Evolutionary conservation across 1,140 invertebrate genomes (phyloP).

Genomic region (Megalopta genalis): DNA sequence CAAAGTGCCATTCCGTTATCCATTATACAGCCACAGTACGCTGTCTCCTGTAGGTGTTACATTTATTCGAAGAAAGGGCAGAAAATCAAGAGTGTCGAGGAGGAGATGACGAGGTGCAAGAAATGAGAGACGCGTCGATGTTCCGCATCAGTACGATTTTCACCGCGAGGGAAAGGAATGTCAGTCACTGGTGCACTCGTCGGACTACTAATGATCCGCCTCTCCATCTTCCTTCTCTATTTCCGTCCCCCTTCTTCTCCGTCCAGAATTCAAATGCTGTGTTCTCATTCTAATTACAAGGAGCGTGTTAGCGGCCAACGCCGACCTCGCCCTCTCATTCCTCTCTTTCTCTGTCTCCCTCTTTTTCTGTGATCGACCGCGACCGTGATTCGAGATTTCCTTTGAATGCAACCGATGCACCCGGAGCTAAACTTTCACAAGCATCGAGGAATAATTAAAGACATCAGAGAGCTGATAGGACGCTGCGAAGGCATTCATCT

Average conservation of each 20-base stretch:
- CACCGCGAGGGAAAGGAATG: constrained; percentile 49
- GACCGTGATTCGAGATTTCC: constrained; percentile 31
- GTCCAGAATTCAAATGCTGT: constrained; percentile 51
- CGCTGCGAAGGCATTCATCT: too few relatives aligned
- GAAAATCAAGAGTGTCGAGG: background rate
- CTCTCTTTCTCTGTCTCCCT: background rate
- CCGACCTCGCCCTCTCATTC: background rate
- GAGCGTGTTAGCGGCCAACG: constrained; percentile 31
- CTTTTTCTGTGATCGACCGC: background rate
- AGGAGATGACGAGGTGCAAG: background rate
- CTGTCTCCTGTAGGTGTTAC: too few relatives aligned
- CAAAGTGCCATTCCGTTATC: too few relatives aligned
- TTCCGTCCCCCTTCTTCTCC: constrained; percentile 22
- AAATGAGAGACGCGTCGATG: constrained; percentile 5
- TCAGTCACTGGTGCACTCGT: constrained; percentile 52
- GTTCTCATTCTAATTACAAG: constrained; percentile 59
- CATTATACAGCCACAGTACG: too few relatives aligned
- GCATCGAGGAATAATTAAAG: too few relatives aligned
- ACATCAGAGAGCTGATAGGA: too few relatives aligned
- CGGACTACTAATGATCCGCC: constrained; percentile 59
- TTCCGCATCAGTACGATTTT: constrained; percentile 38
- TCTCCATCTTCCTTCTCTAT: background rate
- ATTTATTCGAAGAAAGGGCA: background rate
- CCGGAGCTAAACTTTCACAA: too few relatives aligned
- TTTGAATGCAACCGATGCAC: constrained; percentile 45